phyloP scores from a whole-genome alignment of 2,888 invertebrate species.

The Melolontha melolontha region DNA sequence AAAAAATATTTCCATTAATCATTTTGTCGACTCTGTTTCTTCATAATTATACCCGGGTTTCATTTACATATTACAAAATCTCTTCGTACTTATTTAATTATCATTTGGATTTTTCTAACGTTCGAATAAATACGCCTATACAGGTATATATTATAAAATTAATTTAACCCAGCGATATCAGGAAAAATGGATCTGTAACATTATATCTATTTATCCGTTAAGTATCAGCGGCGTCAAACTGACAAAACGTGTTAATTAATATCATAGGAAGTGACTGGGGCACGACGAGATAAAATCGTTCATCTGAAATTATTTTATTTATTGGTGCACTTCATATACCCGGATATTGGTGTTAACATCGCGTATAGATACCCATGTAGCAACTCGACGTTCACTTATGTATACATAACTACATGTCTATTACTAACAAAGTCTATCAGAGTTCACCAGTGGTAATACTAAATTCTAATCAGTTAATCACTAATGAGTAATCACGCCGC shows the following conservation, averaged over 20 bases:
- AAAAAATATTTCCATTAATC: no score
- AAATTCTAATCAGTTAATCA: conserved; percentile 49
- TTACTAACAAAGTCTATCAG: conserved; percentile 44
- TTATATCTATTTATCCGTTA: conserved; percentile 11
- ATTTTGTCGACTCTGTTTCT: no score
- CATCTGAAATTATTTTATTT: conserved; percentile 10
- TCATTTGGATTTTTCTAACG: no score
- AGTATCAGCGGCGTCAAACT: conserved; percentile 18
- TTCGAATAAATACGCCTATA: no score
- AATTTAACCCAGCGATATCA: no score
- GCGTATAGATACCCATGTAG: background rate
- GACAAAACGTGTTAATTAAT: conserved; percentile 27
- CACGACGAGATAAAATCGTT: conserved; percentile 5
- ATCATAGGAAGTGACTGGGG: conserved; percentile 21
- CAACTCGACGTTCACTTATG: background rate
- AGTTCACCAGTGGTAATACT: conserved; percentile 44
- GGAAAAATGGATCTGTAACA: background rate
- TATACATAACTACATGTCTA: conserved; percentile 6
- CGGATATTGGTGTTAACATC: conserved; percentile 25
- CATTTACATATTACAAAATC: no score
- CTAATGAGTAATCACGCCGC: conserved; percentile 48
- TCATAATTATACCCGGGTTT: no score
- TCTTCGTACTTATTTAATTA: no score
- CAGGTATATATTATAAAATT: no score
- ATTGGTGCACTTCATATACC: conserved; percentile 1